Evolutionary conservation across 2,113 vertebrate genomes (phyloP).

Genomic region (Engraulis encrasicolus): DNA sequence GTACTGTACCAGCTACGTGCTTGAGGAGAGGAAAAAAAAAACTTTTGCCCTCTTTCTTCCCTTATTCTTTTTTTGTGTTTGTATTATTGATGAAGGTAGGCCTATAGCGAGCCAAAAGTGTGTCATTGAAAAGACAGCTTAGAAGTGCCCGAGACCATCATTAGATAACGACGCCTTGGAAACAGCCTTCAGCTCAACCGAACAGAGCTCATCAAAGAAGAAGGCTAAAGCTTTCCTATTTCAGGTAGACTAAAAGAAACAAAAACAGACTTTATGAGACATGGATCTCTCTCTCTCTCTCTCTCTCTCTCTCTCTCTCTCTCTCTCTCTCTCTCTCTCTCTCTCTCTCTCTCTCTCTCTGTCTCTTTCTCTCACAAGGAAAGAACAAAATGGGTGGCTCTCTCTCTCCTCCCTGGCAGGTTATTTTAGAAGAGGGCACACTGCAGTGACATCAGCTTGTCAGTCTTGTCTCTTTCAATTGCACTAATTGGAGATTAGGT

Average conservation of each 20-base stretch:
- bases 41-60: background rate
- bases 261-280: slow-evolving; percentile 18
- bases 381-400: slow-evolving; percentile 37
- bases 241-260: slow-evolving; percentile 6
- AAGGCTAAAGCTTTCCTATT: slow-evolving; percentile 29
- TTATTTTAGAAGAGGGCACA: slow-evolving; percentile 46
- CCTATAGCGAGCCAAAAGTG: slow-evolving; percentile 50
- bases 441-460: background rate
- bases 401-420: slow-evolving; percentile 26
- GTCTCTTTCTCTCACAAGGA: slow-evolving; percentile 43
- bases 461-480: slow-evolving; percentile 66
- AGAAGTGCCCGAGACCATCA: slow-evolving; percentile 46
- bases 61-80: slow-evolving; percentile 17
- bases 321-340: no score
- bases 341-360: no score
- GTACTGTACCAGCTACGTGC: background rate
- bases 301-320: no score
- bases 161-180: slow-evolving; percentile 60
- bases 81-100: slow-evolving; percentile 34
- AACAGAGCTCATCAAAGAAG: slow-evolving; percentile 52
- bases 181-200: slow-evolving; percentile 30
- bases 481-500: slow-evolving; percentile 72
- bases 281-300: no score
- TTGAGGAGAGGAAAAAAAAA: no score
- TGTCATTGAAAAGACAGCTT: slow-evolving; percentile 38